Percentiles rank a stretch among this genome's conserved stretches.
Evolutionary conservation across 2,888 invertebrate genomes (phyloP).

Genomic region (Xestia xanthographa): DNA sequence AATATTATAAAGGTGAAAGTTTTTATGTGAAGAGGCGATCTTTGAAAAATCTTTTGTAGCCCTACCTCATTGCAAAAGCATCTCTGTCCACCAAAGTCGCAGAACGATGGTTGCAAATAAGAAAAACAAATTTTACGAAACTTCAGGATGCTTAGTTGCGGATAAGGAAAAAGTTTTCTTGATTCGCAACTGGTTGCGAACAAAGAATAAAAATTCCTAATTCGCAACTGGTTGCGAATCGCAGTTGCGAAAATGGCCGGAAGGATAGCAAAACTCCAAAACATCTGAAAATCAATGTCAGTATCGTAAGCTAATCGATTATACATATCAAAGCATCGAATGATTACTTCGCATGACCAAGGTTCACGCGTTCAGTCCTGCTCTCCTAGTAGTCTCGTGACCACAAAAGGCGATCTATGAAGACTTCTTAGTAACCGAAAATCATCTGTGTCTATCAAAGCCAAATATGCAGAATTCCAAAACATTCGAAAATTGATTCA

Average conservation of each 20-base stretch:
- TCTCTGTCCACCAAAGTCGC: background rate
- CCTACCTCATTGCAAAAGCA: background rate
- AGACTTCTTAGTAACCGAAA: too few species aligned
- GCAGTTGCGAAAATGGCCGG: too few species aligned
- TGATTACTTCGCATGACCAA: background rate
- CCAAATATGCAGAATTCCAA: background rate
- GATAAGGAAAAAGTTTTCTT: too few species aligned
- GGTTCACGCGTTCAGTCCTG: background rate
- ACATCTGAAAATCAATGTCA: background rate
- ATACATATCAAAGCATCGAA: background rate
- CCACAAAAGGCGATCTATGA: background rate
- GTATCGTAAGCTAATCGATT: background rate
- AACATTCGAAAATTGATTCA: conserved; percentile 49
- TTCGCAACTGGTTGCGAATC: too few species aligned
- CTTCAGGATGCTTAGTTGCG: too few species aligned
- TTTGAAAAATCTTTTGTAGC: background rate
- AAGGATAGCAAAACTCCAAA: too few species aligned
- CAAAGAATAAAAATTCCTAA: too few species aligned
- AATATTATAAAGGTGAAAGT: too few species aligned
- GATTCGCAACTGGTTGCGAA: too few species aligned
- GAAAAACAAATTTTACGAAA: too few species aligned
- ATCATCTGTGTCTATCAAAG: background rate
- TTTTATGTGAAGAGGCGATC: background rate
- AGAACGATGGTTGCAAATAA: too few species aligned
- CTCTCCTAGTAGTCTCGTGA: background rate